phyloP scores from a whole-genome alignment of 2,888 invertebrate species.

The Diloba caeruleocephala region DNA sequence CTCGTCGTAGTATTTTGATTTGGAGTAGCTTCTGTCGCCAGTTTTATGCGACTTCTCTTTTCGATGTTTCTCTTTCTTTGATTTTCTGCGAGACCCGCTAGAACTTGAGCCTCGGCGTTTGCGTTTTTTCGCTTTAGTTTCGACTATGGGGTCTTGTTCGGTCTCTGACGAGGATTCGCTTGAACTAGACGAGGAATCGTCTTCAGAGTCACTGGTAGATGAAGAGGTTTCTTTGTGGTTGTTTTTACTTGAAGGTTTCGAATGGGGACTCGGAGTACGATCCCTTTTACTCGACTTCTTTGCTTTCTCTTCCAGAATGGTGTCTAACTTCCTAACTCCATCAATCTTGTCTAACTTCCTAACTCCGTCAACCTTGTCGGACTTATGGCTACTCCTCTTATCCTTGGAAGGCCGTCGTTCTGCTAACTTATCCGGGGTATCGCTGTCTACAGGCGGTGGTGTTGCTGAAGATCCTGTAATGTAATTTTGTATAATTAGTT shows the following conservation, averaged over 20 bases:
- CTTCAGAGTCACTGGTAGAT: constrained; percentile 79
- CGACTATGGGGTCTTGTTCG: constrained; percentile 65
- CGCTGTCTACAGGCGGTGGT: constrained; percentile 73
- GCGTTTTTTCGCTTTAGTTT: constrained; percentile 73
- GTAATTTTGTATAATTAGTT: too few relatives aligned
- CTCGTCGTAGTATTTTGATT: constrained; percentile 71
- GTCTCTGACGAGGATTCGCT: constrained; percentile 70
- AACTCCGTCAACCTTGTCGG: constrained; percentile 72
- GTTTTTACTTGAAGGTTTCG: constrained; percentile 58
- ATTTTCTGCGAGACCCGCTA: constrained; percentile 71
- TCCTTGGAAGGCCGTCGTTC: constrained; percentile 76
- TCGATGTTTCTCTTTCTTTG: constrained; percentile 72
- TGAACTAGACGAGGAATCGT: constrained; percentile 71
- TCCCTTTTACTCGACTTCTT: constrained; percentile 72
- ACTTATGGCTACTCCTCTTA: constrained; percentile 73
- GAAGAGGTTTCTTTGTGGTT: constrained; percentile 79
- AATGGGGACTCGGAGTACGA: constrained; percentile 73
- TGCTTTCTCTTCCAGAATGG: constrained; percentile 74
- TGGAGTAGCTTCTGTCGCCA: constrained; percentile 67
- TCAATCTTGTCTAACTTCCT: constrained; percentile 73
- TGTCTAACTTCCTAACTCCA: constrained; percentile 70
- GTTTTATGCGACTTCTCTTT: constrained; percentile 66
- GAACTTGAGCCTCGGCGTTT: constrained; percentile 77
- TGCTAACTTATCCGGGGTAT: constrained; percentile 76
- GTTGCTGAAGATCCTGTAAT: constrained; percentile 77